Evolutionary conservation across 2,113 vertebrate species (phyloP).

Genomic region (Paradisaea rubra): DNA sequence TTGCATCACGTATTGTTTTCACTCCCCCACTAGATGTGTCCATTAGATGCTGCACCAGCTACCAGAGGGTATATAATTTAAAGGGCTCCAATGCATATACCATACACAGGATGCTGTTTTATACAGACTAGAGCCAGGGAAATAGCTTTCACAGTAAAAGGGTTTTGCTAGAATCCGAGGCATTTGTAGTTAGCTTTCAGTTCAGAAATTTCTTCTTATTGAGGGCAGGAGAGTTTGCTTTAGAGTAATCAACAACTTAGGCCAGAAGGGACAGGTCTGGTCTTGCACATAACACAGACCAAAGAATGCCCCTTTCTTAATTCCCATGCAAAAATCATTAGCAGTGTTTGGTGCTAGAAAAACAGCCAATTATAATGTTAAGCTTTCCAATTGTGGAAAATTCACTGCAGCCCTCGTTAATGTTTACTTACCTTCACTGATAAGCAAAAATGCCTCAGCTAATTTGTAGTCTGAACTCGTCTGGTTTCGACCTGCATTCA

Average conservation of each 20-base stretch:
- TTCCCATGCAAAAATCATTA: not conserved
- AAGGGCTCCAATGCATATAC: not conserved
- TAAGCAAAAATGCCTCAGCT: slow-evolving; percentile 13
- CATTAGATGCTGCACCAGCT: not conserved
- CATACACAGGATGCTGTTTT: not conserved
- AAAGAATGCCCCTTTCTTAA: not conserved
- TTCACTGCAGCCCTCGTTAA: not conserved
- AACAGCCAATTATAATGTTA: not conserved
- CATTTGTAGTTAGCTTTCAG: not conserved
- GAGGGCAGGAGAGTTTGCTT: not conserved
- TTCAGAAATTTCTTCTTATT: not conserved
- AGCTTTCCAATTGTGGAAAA: slow-evolving; percentile 31
- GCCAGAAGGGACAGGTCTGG: not conserved
- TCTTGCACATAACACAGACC: not conserved
- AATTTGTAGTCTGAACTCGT: not conserved
- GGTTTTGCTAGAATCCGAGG: not conserved
- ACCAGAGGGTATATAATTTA: not conserved
- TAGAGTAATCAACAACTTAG: not conserved
- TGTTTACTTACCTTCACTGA: slow-evolving; percentile 9
- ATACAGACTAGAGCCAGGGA: not conserved
- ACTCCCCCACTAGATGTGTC: not conserved
- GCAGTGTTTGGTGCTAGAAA: not conserved
- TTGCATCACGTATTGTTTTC: not conserved
- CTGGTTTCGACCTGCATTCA: slow-evolving; percentile 3
- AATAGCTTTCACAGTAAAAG: not conserved